Evolutionary conservation across 1,140 invertebrate species (phyloP).

Genomic region (Hycleus phaleratus): DNA sequence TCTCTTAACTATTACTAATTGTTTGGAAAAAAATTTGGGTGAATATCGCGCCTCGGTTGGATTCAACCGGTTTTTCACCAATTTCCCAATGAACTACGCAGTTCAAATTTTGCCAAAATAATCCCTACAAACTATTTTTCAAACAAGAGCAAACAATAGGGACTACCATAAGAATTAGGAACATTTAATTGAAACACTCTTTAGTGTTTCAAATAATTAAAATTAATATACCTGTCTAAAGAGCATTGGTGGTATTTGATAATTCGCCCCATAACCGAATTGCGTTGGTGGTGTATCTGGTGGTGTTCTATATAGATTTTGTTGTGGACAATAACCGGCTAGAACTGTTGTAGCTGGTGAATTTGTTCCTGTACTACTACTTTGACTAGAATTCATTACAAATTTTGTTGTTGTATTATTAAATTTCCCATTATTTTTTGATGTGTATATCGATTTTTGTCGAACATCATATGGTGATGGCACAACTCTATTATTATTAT

Average conservation of each 20-base stretch:
- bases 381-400: slow-evolving; percentile 33
- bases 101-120: too few relatives aligned
- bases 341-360: slow-evolving; percentile 36
- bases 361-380: slow-evolving; percentile 36
- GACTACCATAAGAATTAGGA: neutral
- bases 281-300: slow-evolving; percentile 34
- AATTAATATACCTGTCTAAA: slow-evolving; percentile 31
- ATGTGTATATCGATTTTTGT: slow-evolving; percentile 14
- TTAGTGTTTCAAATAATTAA: neutral
- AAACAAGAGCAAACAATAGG: too few relatives aligned
- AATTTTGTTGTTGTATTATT: slow-evolving; percentile 14
- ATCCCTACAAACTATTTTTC: too few relatives aligned
- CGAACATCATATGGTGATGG: slow-evolving; percentile 11
- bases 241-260: slow-evolving; percentile 25
- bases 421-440: slow-evolving; percentile 17
- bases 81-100: too few relatives aligned
- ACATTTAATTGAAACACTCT: neutral
- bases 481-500: neutral
- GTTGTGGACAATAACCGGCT: slow-evolving; percentile 27
- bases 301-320: slow-evolving; percentile 25
- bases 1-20: too few relatives aligned
- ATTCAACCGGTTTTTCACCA: too few relatives aligned
- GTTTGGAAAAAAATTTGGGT: too few relatives aligned
- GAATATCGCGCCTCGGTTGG: too few relatives aligned
- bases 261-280: slow-evolving; percentile 21